Base-by-base conservation (phyloP, 2,113 vertebrate genomes). In the Accipiter cooperii region DNA sequence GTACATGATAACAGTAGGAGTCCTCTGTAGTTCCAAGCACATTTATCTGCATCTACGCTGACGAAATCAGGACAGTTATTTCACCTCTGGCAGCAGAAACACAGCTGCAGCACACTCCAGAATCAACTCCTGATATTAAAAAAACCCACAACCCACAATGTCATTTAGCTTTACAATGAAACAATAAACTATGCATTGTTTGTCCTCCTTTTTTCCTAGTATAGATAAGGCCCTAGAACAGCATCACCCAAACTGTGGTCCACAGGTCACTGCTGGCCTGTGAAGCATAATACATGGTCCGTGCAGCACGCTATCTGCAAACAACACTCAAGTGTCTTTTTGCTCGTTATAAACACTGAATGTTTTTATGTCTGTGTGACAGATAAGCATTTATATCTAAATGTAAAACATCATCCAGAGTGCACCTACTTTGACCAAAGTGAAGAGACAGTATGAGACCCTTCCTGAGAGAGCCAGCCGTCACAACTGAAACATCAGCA, bases 171-270 rank as follows among this genome's bases (percentile, higher is more conserved):
- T 94, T 93, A 94, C 84, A 65, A 61, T 9, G 2, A 52, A 70
- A 91, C 0, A 3, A 94, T 94, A 95, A 96, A 91, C 87, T 66
- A 36, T 34, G 82, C 63, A 85, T 79, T 85, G 36, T 93, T 95
- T 96, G 84, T 96, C 93, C 93, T 93, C 70, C 34, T 91, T 90
- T 82, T 71, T 82, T 64, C 52, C 60, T 60, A 64, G 85, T 75
- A 52, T 3, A 97, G 95, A 89, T 96, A 97, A 95, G 78, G 81
- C 49, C 28, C 34, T 76, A 76, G 70, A 89, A 82, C 66, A 90
- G 82, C 82, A 85, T 87, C 87, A 83, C 66, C 78, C 63, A 34
- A 73, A 73, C 66, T 58, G 58, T 42, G 34, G 78, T 82, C 52
- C 66, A 76, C 19, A 69, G 93, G 95, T 95, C 87, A 69, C 74